Evolutionary conservation across 2,113 vertebrate genomes (phyloP), one percentile per base, ranked within the genome.

Genomic region (Leptodactylus fuscus): DNA sequence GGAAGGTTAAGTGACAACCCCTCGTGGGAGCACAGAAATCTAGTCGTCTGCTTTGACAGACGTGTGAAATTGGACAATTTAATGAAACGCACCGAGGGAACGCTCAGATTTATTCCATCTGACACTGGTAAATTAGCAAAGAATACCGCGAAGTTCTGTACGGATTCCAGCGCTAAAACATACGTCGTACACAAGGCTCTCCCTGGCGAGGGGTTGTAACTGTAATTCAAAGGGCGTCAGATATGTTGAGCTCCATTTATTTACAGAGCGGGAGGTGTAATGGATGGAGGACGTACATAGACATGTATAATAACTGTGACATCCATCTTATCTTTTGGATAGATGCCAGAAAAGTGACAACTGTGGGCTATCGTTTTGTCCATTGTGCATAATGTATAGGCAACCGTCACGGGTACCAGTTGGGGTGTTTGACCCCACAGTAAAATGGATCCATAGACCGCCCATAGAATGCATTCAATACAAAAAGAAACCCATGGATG

Each of bases 41-140:
- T 18, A 48, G 2, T 29, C 15, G 65, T 36, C 65, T 5, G 32
- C 65, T 38, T 36, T 76, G 73, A 76, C 73, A 76, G 73, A 76
- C 46, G 13, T 76, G n/a, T 29, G 6, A 76, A 51, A 76, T 76
- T 76, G 73, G 65, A 76, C 73, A 20, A 51, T 20, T 51, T 76
- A 32, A 49, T 76, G 27, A 32, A 48, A 46, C 8, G 41, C 15
- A 49, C 24, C 71, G 22, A 18, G 71, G 24, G 73, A 51, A 24
- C 5, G 6, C 41, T 49, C 13, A 29, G 71, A 46, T 75, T 10
- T 69, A 69, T 69, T 36, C 34, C 36, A 34, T 11, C 32, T 38
- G 65, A 69, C 65, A 69, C 16, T 22, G 65, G 15, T 9, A 38
- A 69, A 69, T 69, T 20, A 69, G 18, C 41, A 24, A 27, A 41